Evolutionary conservation across 1,140 invertebrate genomes (phyloP), one percentile per base, ranked within the genome.

Genomic region (Bombus superbus): DNA sequence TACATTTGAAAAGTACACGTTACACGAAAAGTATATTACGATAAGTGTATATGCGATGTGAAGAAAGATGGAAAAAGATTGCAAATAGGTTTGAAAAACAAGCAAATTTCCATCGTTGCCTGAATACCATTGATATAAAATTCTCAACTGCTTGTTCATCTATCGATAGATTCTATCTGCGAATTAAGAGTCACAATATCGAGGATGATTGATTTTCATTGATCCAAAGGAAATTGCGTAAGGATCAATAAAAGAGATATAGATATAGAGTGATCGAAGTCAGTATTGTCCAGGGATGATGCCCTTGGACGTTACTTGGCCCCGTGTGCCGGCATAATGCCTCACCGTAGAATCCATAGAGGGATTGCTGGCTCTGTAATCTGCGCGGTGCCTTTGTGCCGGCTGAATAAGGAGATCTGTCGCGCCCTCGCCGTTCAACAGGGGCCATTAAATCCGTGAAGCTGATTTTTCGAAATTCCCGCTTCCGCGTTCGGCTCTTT

Each of bases 291-390:
- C 92, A 92, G 88, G 93, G 93, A 94, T 94, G 92, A 94, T 92
- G 91, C 88, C 84, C 88, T 92, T 91, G 87, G 83, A 93, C 94
- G 93, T 94, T 94, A 93, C 92, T 91, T 78, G 59, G 83, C 79
- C 89, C 35, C 74, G 91, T 85, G 89, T 91, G 89, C 92, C 83
- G 82, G 90, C 86, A 94, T 94, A 94, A 93, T 93, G 93, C 91
- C 81, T 86, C 86, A 87, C 80, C 88, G 90, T 92, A 91, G 91
- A 91, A 93, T 87, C 93, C 89, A 93, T 92, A 94, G 86, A 93
- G 92, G 93, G 93, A 94, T 94, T 93, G 93, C 89, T 87, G 81
- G 89, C 88, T 89, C 91, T 92, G 94, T 95, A 95, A 95, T 95
- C 94, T 95, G 94, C 91, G 90, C 92, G 91, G 92, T 92, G 93